phyloP scores from a whole-genome alignment of 2,797 vertebrate species.

The Xyrichtys novacula region DNA sequence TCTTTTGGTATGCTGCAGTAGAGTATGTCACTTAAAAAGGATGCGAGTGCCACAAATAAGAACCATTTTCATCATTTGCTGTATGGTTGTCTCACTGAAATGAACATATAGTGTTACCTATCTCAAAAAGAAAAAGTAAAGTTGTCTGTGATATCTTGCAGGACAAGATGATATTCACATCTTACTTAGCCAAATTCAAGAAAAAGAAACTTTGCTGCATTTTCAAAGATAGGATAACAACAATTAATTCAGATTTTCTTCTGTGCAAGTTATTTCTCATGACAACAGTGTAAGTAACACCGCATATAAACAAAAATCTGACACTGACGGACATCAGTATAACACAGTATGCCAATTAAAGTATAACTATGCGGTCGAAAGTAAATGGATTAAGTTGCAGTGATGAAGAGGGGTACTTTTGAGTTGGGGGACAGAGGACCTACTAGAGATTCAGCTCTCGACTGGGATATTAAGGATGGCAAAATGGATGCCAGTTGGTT shows the following conservation, averaged over 20 bases:
- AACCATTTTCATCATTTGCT: constrained; percentile 1
- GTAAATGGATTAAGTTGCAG: neutral
- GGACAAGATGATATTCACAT: neutral
- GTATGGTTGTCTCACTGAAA: too few relatives aligned
- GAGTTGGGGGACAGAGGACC: neutral
- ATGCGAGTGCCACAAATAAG: neutral
- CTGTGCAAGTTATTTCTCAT: neutral
- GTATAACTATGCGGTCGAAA: too few relatives aligned
- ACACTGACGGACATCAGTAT: too few relatives aligned
- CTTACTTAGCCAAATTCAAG: neutral
- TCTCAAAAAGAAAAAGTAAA: neutral
- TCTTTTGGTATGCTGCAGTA: neutral
- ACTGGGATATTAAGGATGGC: neutral
- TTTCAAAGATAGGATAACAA: too few relatives aligned
- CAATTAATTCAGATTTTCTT: neutral
- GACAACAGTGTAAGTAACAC: neutral
- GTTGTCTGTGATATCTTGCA: neutral
- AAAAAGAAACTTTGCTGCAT: too few relatives aligned
- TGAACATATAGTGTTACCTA: too few relatives aligned
- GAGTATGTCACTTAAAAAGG: neutral
- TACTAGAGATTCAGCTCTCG: neutral
- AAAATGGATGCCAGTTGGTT: neutral
- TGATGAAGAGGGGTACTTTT: neutral
- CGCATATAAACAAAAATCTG: neutral
- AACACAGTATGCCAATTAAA: neutral